A percentile compares a stretch with the other conserved stretches of the same genome.
These are phyloP conservation scores for Hexactinellida sp. DNA, from an alignment of 37 sponge, comb jelly and placozoan species.

Conservation along the genomic window DNA sequence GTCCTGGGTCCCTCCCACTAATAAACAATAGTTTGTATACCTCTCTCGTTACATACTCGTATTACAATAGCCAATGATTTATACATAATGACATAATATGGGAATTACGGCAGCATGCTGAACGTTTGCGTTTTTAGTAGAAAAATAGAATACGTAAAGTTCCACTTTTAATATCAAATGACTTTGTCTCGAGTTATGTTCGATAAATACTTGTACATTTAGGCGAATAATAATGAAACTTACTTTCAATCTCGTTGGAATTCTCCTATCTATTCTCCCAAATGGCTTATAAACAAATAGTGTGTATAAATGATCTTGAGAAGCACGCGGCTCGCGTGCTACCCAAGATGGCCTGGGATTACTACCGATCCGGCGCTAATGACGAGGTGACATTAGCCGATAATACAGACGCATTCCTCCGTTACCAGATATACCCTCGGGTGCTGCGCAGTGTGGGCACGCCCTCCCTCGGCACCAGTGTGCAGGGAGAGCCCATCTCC, in stretches of 20 bases:
- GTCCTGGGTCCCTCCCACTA: constrained; percentile 68
- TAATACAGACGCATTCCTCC: constrained; percentile 60
- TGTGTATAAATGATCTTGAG: constrained; percentile 60
- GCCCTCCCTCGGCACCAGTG: constrained; percentile 18
- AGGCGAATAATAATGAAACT: too few species aligned
- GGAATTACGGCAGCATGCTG: neutral
- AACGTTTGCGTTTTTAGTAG: neutral
- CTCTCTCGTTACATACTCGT: too few species aligned
- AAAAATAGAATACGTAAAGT: too few species aligned
- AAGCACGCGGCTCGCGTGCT: constrained; percentile 29
- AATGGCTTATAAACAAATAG: neutral
- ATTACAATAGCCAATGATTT: too few species aligned
- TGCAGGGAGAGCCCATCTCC: constrained; percentile 47
- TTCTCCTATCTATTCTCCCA: too few species aligned
- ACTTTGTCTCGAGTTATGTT: too few species aligned
- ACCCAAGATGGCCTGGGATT: constrained; percentile 53
- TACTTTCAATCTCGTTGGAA: too few species aligned
- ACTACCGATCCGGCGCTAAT: constrained; percentile 69
- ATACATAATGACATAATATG: too few species aligned
- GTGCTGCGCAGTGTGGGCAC: constrained; percentile 56
- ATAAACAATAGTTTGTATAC: neutral
- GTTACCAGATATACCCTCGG: constrained; percentile 41
- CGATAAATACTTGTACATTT: too few species aligned
- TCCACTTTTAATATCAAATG: too few species aligned
- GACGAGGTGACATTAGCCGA: constrained; percentile 59